These are phyloP conservation scores for Limanda limanda DNA, from an alignment of 2,113 vertebrate genomes.

Conservation along the genomic window DNA sequence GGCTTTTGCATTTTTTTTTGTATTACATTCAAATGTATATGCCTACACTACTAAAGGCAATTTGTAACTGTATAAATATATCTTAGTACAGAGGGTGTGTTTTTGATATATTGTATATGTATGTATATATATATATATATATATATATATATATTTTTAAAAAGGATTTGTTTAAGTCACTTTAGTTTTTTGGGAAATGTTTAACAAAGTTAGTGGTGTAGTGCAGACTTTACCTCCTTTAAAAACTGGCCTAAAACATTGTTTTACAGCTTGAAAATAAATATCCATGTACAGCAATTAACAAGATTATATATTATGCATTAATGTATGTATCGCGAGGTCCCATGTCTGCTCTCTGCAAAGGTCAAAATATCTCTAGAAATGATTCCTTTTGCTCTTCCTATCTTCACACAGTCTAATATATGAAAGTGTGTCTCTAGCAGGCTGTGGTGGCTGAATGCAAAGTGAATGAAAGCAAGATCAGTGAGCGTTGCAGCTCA, in stretches of 20 bases:
- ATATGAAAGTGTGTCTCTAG: slow-evolving; percentile 15
- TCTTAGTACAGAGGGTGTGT: neutral
- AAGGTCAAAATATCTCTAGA: no score
- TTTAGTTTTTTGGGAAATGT: neutral
- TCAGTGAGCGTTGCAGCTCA: slow-evolving; percentile 33
- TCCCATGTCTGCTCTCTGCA: neutral
- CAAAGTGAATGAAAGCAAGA: slow-evolving; percentile 23
- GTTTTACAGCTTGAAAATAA: neutral
- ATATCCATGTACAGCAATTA: neutral
- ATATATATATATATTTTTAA: no score
- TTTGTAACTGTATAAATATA: neutral
- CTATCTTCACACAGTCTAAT: neutral
- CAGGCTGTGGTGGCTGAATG: neutral
- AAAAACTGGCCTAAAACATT: neutral
- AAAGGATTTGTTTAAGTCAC: neutral
- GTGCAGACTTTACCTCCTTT: neutral
- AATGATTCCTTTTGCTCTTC: neutral
- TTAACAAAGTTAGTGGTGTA: neutral
- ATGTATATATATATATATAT: no score
- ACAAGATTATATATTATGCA: neutral
- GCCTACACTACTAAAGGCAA: neutral
- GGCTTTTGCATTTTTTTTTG: neutral
- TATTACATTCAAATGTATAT: neutral
- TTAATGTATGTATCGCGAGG: neutral
- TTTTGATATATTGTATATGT: neutral